A percentile compares a stretch with the other conserved stretches of the same genome.
phyloP scores from a whole-genome alignment of 2,888 invertebrate genomes.

The Siphonodentalium dalli region DNA sequence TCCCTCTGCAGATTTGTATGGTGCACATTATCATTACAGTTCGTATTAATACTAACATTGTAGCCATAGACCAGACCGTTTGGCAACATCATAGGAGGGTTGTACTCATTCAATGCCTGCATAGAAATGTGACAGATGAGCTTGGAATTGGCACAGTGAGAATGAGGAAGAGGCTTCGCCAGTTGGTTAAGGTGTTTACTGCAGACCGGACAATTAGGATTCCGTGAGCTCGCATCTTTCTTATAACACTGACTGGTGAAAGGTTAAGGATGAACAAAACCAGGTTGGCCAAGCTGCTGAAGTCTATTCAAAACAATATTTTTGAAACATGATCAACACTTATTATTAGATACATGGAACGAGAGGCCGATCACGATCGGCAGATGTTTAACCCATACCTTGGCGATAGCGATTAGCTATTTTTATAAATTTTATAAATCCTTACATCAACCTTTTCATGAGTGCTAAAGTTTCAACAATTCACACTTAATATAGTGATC shows the following conservation, averaged over 20 bases:
- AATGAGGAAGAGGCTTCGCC: constrained; percentile 83
- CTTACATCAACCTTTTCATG: too few species aligned
- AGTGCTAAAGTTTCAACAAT: too few species aligned
- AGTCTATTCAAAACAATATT: too few species aligned
- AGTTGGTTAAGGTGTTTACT: constrained; percentile 85
- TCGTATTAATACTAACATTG: constrained; percentile 45
- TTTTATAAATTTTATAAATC: too few species aligned
- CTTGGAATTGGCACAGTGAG: constrained; percentile 95
- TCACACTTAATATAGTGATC: too few species aligned
- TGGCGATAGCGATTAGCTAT: too few species aligned
- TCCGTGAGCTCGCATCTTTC: constrained; percentile 63
- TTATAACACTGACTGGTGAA: constrained; percentile 62
- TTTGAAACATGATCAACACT: too few species aligned
- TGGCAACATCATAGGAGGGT: constrained; percentile 98
- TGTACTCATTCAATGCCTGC: constrained; percentile 92
- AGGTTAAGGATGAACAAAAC: constrained; percentile 20
- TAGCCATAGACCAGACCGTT: constrained; percentile 90
- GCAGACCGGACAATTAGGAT: constrained; percentile 92
- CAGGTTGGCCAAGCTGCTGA: background rate
- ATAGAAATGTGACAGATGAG: constrained; percentile 91
- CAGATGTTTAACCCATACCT: too few species aligned
- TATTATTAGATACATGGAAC: too few species aligned
- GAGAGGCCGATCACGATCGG: too few species aligned
- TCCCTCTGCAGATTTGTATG: background rate
- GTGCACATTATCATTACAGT: background rate